These are phyloP conservation scores for Solea senegalensis DNA, from an alignment of 2,113 vertebrate genomes.

Conservation along the genomic window DNA sequence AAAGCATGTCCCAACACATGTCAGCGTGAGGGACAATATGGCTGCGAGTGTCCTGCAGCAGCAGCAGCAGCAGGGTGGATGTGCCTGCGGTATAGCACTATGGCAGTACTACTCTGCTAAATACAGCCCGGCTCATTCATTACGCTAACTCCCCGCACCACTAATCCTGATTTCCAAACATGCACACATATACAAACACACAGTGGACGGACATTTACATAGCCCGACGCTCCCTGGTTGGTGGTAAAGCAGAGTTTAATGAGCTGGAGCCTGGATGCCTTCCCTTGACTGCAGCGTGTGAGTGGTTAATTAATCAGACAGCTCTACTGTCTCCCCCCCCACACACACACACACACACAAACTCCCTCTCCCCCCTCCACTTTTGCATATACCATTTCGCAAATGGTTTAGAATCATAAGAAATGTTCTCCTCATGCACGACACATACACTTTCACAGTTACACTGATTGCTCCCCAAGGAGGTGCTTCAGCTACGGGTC, in stretches of 20 bases:
- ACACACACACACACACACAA: background rate
- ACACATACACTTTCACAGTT: background rate
- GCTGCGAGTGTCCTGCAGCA: background rate
- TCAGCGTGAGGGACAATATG: background rate
- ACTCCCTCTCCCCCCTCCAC: conserved; percentile 1
- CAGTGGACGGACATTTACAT: conserved; percentile 39
- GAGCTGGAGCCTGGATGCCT: conserved; percentile 67
- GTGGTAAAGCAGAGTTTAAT: conserved; percentile 68
- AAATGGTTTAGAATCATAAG: conserved; percentile 5
- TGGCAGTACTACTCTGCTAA: conserved; percentile 21
- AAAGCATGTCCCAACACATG: background rate
- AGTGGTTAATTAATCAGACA: conserved; percentile 79
- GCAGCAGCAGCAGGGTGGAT: conserved; percentile 3
- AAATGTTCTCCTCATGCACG: conserved; percentile 20
- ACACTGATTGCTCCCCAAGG: background rate
- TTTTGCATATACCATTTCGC: conserved; percentile 12
- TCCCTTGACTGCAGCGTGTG: conserved; percentile 61
- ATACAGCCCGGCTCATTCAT: conserved; percentile 46
- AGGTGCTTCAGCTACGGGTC: background rate
- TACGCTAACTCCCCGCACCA: conserved; percentile 18
- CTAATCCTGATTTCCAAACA: conserved; percentile 40
- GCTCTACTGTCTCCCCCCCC: conserved; percentile 18
- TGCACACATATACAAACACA: conserved; percentile 22
- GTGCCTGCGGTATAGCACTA: background rate
- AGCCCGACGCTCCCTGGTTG: conserved; percentile 42